Conservation (phyloP, 2,113 vertebrate species). For the Petromus typicus region DNA sequence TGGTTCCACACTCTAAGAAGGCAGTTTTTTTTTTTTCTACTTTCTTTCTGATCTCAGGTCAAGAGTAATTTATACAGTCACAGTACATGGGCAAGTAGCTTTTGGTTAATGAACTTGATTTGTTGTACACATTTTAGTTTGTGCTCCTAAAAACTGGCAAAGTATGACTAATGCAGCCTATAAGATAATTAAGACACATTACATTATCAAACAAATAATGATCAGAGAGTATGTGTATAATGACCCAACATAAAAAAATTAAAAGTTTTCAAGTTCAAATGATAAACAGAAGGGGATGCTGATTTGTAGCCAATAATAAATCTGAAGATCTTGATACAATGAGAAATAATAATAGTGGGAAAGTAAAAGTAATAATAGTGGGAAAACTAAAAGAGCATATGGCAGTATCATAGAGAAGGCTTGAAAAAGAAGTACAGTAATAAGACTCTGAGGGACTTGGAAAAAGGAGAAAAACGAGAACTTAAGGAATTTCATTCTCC, state of each 20-base stretch:
- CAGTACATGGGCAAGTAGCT: neutral
- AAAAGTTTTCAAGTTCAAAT: slow-evolving; percentile 25
- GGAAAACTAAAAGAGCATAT: neutral
- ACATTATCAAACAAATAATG: neutral
- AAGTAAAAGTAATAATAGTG: neutral
- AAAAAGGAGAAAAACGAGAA: neutral
- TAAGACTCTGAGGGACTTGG: neutral
- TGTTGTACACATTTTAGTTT: neutral
- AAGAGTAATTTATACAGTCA: neutral
- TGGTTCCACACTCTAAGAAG: neutral
- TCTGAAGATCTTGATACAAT: neutral
- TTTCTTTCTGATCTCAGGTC: slow-evolving; percentile 24
- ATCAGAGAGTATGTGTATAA: neutral
- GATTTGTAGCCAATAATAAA: neutral
- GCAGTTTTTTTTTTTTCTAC: neutral
- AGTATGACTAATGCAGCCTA: neutral
- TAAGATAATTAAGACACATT: slow-evolving; percentile 3
- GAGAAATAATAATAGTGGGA: neutral
- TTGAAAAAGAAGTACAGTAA: neutral
- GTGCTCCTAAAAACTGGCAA: slow-evolving; percentile 25
- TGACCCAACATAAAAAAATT: neutral
- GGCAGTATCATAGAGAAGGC: neutral
- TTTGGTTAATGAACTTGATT: slow-evolving; percentile 39
- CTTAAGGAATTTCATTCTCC: neutral
- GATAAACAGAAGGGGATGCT: neutral